A percentile compares a stretch with the other conserved stretches of the same genome.
These are phyloP conservation scores for Neodon shergylaensis DNA, from an alignment of 2,113 vertebrate genomes.

Conservation along the genomic window DNA sequence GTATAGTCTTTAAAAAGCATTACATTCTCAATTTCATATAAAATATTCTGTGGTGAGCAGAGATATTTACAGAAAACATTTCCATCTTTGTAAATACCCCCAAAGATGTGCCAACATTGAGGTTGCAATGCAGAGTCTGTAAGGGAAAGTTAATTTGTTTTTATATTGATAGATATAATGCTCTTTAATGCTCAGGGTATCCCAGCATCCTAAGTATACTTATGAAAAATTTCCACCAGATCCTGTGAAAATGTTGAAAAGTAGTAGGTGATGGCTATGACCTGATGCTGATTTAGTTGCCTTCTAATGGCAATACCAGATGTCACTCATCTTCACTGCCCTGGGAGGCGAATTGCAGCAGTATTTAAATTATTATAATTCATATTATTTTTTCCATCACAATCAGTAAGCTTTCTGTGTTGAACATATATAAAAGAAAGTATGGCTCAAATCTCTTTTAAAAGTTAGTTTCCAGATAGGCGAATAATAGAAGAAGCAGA, in stretches of 20 bases:
- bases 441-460: background rate
- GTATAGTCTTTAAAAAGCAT: constrained; percentile 17
- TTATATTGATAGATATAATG: constrained; percentile 31
- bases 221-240: background rate
- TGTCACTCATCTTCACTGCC: background rate
- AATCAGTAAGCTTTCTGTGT: constrained; percentile 11
- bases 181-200: constrained; percentile 24
- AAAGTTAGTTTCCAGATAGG: background rate
- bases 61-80: constrained; percentile 19
- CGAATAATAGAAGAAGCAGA: background rate
- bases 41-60: background rate
- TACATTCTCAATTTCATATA: background rate
- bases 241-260: constrained; percentile 56
- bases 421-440: background rate
- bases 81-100: constrained; percentile 41
- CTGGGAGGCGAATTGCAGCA: background rate
- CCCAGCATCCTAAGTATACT: constrained; percentile 2
- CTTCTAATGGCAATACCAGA: constrained; percentile 45
- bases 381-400: constrained; percentile 20
- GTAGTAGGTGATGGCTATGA: constrained; percentile 6
- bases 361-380: constrained; percentile 14
- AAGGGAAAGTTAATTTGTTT: constrained; percentile 41
- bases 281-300: constrained; percentile 5
- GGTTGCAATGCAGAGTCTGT: background rate
- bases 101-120: background rate